Evolutionary conservation across 2,113 vertebrate genomes (phyloP).

Genomic region (Acinonyx jubatus): DNA sequence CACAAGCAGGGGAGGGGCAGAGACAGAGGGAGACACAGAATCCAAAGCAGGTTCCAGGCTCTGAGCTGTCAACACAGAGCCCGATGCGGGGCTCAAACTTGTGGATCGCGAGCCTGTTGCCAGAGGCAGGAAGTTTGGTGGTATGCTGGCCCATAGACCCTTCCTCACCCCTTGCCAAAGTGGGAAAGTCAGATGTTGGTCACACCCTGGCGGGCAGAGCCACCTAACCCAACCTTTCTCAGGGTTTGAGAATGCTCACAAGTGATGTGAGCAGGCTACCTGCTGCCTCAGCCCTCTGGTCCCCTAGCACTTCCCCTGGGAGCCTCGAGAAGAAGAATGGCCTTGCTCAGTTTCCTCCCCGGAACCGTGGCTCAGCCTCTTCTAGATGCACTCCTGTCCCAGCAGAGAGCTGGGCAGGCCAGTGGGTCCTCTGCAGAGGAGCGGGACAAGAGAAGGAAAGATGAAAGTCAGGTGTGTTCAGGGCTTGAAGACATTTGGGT

Average conservation of each 20-base stretch:
- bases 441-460: not conserved
- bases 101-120: not conserved
- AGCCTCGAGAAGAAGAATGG: not conserved
- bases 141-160: not conserved
- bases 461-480: not conserved
- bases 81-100: not conserved
- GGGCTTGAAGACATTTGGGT: not conserved
- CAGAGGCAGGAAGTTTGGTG: not conserved
- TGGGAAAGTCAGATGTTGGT: not conserved
- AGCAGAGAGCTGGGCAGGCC: not conserved
- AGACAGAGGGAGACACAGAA: not conserved
- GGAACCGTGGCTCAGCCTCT: not conserved
- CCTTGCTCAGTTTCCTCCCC: not conserved
- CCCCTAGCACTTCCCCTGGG: not conserved
- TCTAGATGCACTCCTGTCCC: not conserved
- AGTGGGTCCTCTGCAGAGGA: not conserved
- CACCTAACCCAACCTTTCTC: not conserved
- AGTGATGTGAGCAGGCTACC: not conserved
- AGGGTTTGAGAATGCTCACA: not conserved
- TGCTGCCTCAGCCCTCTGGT: accelerated
- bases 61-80: not conserved
- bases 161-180: too few species aligned
- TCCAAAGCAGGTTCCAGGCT: not conserved
- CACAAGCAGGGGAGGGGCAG: not conserved
- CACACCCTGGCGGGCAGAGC: not conserved